Percentiles rank a stretch among this genome's conserved stretches.
Conservation (phyloP, 2,797 vertebrate genomes). For the Tadarida brasiliensis region DNA sequence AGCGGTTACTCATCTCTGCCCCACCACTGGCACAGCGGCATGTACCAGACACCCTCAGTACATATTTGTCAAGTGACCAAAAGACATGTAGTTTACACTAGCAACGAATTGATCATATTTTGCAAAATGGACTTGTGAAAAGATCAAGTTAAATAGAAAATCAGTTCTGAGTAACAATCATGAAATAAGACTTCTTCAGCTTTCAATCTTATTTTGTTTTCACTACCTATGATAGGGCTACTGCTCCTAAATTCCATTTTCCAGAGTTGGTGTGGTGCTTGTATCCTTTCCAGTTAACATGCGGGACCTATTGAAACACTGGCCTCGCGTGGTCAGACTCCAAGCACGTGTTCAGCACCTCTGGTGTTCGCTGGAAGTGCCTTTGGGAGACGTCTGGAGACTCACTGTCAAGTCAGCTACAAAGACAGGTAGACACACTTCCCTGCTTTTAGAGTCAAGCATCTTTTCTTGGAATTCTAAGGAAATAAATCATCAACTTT, state of each 20-base stretch:
- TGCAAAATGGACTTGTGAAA: conserved; percentile 20
- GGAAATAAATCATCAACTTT: background rate
- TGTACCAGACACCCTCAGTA: background rate
- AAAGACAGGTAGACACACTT: background rate
- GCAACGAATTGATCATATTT: conserved; percentile 11
- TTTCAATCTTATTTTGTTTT: conserved; percentile 53
- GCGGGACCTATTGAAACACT: background rate
- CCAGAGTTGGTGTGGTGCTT: background rate
- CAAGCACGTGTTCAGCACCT: background rate
- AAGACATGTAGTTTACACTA: background rate
- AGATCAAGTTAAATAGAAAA: conserved; percentile 50
- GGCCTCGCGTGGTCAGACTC: background rate
- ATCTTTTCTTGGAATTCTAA: conserved; percentile 19
- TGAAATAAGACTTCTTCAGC: conserved; percentile 64
- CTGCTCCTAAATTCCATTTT: conserved; percentile 53
- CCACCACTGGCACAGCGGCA: background rate
- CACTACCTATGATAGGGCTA: background rate
- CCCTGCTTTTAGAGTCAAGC: conserved; percentile 3
- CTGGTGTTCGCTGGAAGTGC: background rate
- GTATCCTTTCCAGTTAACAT: conserved; percentile 59
- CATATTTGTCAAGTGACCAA: conserved; percentile 15
- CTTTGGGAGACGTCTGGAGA: background rate
- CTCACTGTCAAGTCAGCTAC: background rate
- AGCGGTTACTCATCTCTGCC: background rate
- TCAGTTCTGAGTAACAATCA: conserved; percentile 44